Conservation (phyloP, 1,140 invertebrate genomes). For the Chlorops oryzae region DNA sequence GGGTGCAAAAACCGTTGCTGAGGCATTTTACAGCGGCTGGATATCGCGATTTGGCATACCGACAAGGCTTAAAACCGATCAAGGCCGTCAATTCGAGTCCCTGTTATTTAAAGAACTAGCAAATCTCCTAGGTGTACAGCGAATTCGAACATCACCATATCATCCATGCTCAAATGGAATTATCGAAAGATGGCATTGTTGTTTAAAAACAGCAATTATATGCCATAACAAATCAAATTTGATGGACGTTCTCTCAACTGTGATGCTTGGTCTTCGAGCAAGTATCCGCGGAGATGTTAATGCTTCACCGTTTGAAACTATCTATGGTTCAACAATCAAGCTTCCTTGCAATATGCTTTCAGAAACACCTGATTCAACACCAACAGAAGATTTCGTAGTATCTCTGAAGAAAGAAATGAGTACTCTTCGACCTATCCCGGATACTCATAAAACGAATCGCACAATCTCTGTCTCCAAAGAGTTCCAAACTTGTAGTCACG, state of each 20-base stretch:
- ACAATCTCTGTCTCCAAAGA: neutral
- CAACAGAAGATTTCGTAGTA: conserved; percentile 14
- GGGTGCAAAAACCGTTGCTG: conserved; percentile 27
- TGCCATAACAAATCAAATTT: conserved; percentile 11
- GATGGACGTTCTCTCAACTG: conserved; percentile 19
- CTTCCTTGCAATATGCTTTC: conserved; percentile 43
- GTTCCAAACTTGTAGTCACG: too few species aligned
- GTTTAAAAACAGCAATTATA: conserved; percentile 44
- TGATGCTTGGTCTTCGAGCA: conserved; percentile 26
- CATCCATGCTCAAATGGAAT: conserved; percentile 44
- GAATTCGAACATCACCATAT: conserved; percentile 39
- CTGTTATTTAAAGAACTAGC: conserved; percentile 27
- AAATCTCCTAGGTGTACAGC: conserved; percentile 23
- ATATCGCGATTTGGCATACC: conserved; percentile 37
- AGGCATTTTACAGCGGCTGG: conserved; percentile 24
- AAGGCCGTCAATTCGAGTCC: conserved; percentile 43
- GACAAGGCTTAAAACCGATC: conserved; percentile 32
- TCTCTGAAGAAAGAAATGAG: conserved; percentile 19
- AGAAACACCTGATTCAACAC: neutral
- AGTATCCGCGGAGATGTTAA: conserved; percentile 14
- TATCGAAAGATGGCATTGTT: conserved; percentile 45
- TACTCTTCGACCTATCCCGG: conserved; percentile 12
- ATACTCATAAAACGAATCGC: conserved; percentile 14
- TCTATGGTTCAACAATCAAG: conserved; percentile 25
- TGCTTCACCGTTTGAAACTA: conserved; percentile 9